Evolutionary conservation across 2,797 vertebrate genomes (phyloP).

Genomic region (Sylvia borin): DNA sequence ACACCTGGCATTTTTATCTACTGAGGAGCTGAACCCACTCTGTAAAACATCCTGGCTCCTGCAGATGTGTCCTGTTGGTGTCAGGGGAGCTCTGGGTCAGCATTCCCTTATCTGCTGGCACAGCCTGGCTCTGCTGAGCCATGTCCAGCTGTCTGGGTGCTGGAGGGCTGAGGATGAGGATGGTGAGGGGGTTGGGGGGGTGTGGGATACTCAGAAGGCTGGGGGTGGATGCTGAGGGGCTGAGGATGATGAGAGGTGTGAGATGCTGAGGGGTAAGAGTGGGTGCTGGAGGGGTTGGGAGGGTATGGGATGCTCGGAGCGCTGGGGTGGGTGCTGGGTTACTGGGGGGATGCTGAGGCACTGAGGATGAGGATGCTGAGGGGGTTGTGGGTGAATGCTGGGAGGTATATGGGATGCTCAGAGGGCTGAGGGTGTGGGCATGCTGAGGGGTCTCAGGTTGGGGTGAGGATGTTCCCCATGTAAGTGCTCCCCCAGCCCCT

Average conservation of each 20-base stretch:
- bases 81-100: background rate
- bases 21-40: background rate
- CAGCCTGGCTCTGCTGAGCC: background rate
- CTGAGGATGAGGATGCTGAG: no score
- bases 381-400: background rate
- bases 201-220: no score
- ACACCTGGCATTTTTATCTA: background rate
- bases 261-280: no score
- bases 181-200: background rate
- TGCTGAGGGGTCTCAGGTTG: background rate
- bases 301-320: background rate
- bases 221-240: background rate
- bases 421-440: background rate
- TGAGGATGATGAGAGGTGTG: no score
- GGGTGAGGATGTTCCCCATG: background rate
- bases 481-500: background rate
- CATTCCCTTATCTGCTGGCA: background rate
- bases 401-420: background rate
- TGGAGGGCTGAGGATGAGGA: background rate
- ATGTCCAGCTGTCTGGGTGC: accelerated
- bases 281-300: no score
- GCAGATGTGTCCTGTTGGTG: accelerated
- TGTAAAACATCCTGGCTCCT: background rate
- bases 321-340: background rate
- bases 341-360: no score